A percentile compares a stretch with the other conserved stretches of the same genome.
Conservation (phyloP, 2,888 invertebrate genomes). For the Magallana nippona region DNA sequence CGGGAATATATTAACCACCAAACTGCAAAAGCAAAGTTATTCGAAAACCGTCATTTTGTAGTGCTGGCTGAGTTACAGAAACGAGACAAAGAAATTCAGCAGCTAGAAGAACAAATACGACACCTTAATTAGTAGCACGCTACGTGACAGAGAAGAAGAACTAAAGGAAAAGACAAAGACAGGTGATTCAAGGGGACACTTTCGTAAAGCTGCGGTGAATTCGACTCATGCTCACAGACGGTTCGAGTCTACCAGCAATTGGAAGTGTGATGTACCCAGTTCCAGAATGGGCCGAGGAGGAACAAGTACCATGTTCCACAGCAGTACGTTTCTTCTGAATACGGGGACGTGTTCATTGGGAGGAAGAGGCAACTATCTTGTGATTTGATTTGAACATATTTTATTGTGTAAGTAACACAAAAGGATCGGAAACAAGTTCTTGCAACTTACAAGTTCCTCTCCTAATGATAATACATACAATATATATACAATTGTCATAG, state of each 20-base stretch:
- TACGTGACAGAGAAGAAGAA: neutral
- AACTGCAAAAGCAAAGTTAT: neutral
- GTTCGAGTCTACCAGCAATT: neutral
- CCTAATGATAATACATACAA: no score
- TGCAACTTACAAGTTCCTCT: no score
- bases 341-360: constrained; percentile 6
- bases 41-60: neutral
- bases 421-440: no score
- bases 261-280: neutral
- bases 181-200: neutral
- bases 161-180: neutral
- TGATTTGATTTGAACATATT: no score
- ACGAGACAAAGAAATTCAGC: neutral
- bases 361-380: constrained; percentile 16
- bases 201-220: neutral
- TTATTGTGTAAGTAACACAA: no score
- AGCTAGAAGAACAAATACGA: neutral
- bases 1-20: neutral
- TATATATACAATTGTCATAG: no score
- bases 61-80: neutral
- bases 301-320: neutral
- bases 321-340: neutral
- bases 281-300: neutral
- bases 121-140: neutral
- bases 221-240: neutral